A percentile compares a stretch with the other conserved stretches of the same genome.
phyloP scores from a whole-genome alignment of 2,888 invertebrate genomes.

The Norana najaformis region DNA sequence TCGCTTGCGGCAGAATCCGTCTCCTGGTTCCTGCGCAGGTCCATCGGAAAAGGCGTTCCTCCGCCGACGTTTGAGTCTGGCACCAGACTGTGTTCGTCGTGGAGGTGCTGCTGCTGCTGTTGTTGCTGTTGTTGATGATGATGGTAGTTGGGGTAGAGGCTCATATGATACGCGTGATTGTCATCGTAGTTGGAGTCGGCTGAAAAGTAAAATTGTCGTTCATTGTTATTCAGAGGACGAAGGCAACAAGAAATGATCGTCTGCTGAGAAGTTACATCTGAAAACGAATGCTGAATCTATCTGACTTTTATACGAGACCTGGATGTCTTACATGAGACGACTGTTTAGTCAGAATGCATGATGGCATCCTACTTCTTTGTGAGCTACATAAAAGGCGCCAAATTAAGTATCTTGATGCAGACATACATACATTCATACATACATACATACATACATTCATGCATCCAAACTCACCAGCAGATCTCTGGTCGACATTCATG shows the following conservation, averaged over 20 bases:
- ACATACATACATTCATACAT: neutral
- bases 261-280: too few relatives aligned
- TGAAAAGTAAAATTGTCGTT: neutral
- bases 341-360: neutral
- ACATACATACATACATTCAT: neutral
- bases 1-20: neutral
- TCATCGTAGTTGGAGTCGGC: neutral
- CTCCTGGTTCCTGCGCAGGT: neutral
- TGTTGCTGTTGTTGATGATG: slow-evolving; percentile 3
- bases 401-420: too few relatives aligned
- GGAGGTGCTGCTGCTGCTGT: neutral
- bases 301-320: neutral
- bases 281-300: neutral
- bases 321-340: neutral
- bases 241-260: neutral
- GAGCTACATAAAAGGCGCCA: too few relatives aligned
- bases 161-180: neutral
- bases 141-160: neutral
- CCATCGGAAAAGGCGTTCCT: neutral
- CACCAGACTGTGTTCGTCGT: slow-evolving; percentile 9
- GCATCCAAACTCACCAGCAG: neutral
- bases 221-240: neutral
- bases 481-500: neutral
- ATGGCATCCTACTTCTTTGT: too few relatives aligned
- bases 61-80: neutral